Evolutionary conservation across 2,888 invertebrate species (phyloP), one percentile per base, ranked within the genome.

Genomic region (Dasypolia templi): DNA sequence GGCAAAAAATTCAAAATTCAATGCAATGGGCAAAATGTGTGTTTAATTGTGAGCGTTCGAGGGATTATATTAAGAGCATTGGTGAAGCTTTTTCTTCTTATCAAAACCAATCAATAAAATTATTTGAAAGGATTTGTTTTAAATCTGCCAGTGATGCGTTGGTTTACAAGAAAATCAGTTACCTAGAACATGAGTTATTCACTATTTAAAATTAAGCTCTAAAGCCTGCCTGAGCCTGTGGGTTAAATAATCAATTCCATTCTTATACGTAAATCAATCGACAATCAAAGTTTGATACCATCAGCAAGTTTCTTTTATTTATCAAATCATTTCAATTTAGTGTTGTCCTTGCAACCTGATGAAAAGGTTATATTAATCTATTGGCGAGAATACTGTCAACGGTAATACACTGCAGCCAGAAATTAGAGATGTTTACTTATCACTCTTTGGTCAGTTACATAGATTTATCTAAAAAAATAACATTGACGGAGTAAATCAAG

Each of bases 341-440:
- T 14, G 44, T 9, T n/a, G 61, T 71, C 61, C 53, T 73, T 64
- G 77, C 35, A 42, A 58, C 39, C n/a, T 55, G 12, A 56, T 17
- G 14, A n/a, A 69, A 62, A 81, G 68, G 62, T 79, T 44, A 69
- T 32, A 59, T 58, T 46, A 39, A 75, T 81, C 56, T 72, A 73
- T 72, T 55, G 29, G 67, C 49, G 55, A 62, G 75, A 68, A 74
- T 61, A 39, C 66, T 77, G 75, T 83, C 79, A 79, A 62, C 56
- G n/a, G n/a, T n/a, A n/a, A n/a, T n/a, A n/a, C n/a, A n/a, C n/a
- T n/a, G n/a, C n/a, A n/a, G n/a, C n/a, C n/a, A n/a, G n/a, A n/a
- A n/a, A n/a, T n/a, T n/a, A n/a, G n/a, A n/a, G n/a, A n/a, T n/a
- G n/a, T n/a, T n/a, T n/a, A n/a, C n/a, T n/a, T n/a, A n/a, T n/a